phyloP scores from a whole-genome alignment of 2,113 vertebrate species.

The Dipodomys spectabilis region DNA sequence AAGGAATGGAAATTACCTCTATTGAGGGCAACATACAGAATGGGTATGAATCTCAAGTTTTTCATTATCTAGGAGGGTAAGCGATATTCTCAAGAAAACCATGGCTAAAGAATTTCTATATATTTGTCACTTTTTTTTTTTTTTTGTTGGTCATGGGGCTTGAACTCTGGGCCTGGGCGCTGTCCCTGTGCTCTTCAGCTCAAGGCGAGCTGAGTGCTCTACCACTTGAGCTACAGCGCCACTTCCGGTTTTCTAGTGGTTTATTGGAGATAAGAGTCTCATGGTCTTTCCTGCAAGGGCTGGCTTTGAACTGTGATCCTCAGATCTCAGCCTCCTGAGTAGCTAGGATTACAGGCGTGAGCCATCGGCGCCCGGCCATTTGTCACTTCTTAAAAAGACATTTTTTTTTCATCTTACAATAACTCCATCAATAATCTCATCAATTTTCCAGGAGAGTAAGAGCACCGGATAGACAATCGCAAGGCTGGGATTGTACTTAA shows the following conservation, averaged over 20 bases:
- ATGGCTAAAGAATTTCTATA: conserved; percentile 1
- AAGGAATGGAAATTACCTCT: background rate
- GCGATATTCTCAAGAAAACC: background rate
- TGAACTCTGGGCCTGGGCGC: no score
- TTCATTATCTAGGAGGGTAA: background rate
- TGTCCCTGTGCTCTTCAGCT: no score
- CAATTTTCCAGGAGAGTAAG: conserved; percentile 37
- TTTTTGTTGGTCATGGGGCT: no score
- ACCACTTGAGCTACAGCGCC: no score
- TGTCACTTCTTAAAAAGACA: background rate
- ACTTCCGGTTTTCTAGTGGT: no score
- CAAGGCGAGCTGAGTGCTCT: no score
- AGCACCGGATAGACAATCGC: conserved; percentile 31
- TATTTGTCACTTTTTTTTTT: background rate
- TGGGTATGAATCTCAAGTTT: background rate
- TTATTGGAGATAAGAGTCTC: no score
- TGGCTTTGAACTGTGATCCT: no score
- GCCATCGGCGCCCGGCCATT: background rate
- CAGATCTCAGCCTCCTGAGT: no score
- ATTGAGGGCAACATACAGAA: background rate
- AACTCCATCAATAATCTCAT: conserved; percentile 49
- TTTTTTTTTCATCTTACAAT: conserved; percentile 3
- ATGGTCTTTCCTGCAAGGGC: no score
- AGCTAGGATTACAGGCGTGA: no score
- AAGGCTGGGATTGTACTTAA: conserved; percentile 21